Evolutionary conservation across 2,888 invertebrate genomes (phyloP).

Genomic region (Sericinus montela): DNA sequence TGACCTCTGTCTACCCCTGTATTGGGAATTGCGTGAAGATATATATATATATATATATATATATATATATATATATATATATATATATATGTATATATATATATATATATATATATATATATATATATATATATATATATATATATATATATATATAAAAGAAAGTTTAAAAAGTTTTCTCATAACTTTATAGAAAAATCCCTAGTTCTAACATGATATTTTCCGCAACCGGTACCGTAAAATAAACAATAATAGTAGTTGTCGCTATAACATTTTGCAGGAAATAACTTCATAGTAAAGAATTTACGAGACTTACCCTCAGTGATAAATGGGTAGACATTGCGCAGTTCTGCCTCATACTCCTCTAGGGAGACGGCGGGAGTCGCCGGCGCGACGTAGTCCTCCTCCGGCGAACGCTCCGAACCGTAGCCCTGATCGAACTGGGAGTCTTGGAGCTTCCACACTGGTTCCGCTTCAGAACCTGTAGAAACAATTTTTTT

Average conservation of each 20-base stretch:
- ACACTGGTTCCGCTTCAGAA: conserved; percentile 73
- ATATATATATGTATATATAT: too few species aligned
- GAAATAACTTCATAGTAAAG: conserved; percentile 17
- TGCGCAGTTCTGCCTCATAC: conserved; percentile 79
- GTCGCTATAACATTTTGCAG: conserved; percentile 14
- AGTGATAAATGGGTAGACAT: conserved; percentile 83
- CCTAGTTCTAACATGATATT: neutral
- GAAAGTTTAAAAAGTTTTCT: too few species aligned
- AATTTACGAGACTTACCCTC: conserved; percentile 75
- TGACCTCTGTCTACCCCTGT: too few species aligned
- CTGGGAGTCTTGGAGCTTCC: conserved; percentile 76
- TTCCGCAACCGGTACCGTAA: neutral
- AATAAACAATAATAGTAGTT: conserved; percentile 19
- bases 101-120: too few species aligned
- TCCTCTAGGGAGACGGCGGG: conserved; percentile 74
- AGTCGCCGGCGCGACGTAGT: conserved; percentile 83
- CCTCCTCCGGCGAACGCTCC: conserved; percentile 87
- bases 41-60: too few species aligned
- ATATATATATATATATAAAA: too few species aligned
- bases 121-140: too few species aligned
- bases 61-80: too few species aligned
- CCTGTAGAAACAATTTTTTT: conserved; percentile 47
- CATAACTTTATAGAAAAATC: too few species aligned
- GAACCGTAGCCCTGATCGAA: conserved; percentile 88
- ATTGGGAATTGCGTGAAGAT: too few species aligned